Conservation (phyloP, 2,113 vertebrate genomes). For the Solea solea region DNA sequence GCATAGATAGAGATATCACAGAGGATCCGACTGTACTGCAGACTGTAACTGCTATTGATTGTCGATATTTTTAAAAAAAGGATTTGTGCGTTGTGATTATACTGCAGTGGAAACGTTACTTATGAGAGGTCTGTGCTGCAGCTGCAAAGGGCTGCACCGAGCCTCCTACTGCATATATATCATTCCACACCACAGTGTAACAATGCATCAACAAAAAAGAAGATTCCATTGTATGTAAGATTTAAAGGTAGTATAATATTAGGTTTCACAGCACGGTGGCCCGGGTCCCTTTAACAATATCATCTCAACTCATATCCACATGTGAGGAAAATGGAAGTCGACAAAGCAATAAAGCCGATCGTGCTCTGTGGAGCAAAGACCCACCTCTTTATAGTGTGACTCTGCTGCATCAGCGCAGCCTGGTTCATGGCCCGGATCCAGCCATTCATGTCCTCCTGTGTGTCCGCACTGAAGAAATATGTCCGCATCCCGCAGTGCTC, state of each 20-base stretch:
- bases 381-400: slow-evolving; percentile 90
- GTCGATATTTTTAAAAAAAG: neutral
- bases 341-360: slow-evolving; percentile 20
- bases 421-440: slow-evolving; percentile 98
- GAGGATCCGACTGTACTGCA: neutral
- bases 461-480: slow-evolving; percentile 98
- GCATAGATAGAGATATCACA: neutral
- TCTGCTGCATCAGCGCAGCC: slow-evolving; percentile 96
- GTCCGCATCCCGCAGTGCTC: slow-evolving; percentile 97
- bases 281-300: neutral
- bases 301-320: slow-evolving; percentile 1
- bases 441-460: slow-evolving; percentile 95
- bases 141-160: neutral
- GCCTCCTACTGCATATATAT: neutral
- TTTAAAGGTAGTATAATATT: neutral
- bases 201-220: neutral
- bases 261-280: neutral
- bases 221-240: neutral
- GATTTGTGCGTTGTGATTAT: neutral
- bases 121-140: neutral
- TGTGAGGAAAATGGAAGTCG: slow-evolving; percentile 5
- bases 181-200: neutral
- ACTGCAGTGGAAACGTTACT: neutral
- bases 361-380: slow-evolving; percentile 51
- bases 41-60: neutral